Base-by-base conservation (phyloP, 2,797 vertebrate genomes). In the Tolypeutes matacus region DNA sequence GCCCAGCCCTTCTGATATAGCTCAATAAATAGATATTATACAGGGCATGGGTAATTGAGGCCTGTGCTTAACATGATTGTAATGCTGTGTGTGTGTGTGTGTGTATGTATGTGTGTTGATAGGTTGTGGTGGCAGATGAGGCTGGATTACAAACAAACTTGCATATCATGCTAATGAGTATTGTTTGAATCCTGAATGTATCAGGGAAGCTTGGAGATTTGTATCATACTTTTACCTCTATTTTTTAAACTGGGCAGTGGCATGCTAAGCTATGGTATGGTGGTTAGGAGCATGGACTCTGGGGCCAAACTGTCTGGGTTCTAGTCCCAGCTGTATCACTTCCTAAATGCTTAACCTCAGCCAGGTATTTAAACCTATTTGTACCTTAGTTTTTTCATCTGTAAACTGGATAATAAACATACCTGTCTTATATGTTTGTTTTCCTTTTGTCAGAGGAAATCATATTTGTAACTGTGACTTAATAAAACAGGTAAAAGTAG, bases 391-490 rank as follows among this genome's bases (percentile, higher is more conserved):
- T 92, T 92, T 62, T 85, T 93, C 49, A 73, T 34, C 86, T 34
- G 18, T 73, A 75, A 83, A 77, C 20, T 64, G 53, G 20, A 46
- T 60, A 64, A 56, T 91, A 70, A 94, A 77, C 29, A 75, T 49
- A 65, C 17, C 31, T 86, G 20, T 89, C 34, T 29, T 93, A 20
- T 20, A n/a, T 78, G 15, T 90, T 94, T 95, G 39, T 11, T 86
- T 93, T 84, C 31, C 34, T n/a, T 92, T 53, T 95, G 60, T 90
- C 53, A 87, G 36, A 90, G 53, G 73, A 94, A 84, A 34, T 83
- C 42, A 89, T 93, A 72, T 27, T 84, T 72, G 78, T 88, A 91
- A 88, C 84, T 92, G 65, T 81, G 92, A 92, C 64, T 56, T 58
- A 46, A 46, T 51, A 70, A 90, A 93, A 72, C 69, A 81, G 46